Percentiles rank a stretch among this genome's conserved stretches.
Conservation (phyloP, 2,113 vertebrate species). For the Lagopus leucura region DNA sequence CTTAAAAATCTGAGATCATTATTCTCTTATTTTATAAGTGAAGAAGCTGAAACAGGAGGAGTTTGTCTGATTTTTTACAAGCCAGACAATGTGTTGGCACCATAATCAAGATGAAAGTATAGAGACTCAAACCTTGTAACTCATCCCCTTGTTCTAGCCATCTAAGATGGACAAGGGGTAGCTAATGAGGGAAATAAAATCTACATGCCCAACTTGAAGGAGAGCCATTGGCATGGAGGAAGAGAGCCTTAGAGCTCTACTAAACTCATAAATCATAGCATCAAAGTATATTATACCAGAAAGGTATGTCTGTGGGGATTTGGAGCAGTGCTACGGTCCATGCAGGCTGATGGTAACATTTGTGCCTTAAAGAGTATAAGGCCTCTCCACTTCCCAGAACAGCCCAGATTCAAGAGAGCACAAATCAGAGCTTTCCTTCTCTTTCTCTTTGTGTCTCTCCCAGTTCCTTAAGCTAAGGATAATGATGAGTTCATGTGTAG, state of each 20-base stretch:
- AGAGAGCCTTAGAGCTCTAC: background rate
- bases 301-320: background rate
- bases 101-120: background rate
- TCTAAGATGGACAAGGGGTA: background rate
- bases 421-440: background rate
- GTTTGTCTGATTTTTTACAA: background rate
- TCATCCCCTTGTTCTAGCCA: background rate
- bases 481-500: background rate
- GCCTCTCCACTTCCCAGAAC: background rate
- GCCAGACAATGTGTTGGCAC: background rate
- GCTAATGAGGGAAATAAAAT: background rate
- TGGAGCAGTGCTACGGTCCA: background rate
- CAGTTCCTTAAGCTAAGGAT: background rate
- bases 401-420: background rate
- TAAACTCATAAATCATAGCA: background rate
- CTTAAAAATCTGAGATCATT: background rate
- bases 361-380: background rate
- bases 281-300: background rate
- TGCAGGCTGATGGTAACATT: background rate
- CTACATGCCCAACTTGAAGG: background rate
- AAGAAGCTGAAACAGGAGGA: background rate
- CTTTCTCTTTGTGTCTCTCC: background rate
- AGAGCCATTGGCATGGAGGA: background rate
- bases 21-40: background rate
- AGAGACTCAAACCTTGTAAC: background rate